These are phyloP conservation scores for Pluvianellus socialis DNA, from an alignment of 2,113 vertebrate species.

Conservation along the genomic window DNA sequence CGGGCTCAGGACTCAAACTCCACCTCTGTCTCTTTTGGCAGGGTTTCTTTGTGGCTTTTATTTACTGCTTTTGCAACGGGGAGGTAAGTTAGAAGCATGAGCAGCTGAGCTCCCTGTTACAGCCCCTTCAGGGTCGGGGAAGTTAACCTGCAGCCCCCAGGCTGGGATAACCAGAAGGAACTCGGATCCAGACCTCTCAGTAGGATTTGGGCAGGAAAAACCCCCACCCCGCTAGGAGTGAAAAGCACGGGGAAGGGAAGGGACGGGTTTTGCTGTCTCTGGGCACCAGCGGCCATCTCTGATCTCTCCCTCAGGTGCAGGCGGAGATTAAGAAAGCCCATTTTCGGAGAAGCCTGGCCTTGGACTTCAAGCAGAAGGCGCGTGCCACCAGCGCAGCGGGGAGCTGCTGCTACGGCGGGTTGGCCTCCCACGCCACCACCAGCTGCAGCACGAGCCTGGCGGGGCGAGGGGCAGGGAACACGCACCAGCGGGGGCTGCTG, in stretches of 20 bases:
- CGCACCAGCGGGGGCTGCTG: slow-evolving; percentile 68
- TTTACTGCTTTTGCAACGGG: slow-evolving; percentile 98
- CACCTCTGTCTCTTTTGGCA: slow-evolving; percentile 60
- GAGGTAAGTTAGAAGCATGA: slow-evolving; percentile 80
- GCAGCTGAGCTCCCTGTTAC: neutral
- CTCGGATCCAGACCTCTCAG: neutral
- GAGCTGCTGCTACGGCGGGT: slow-evolving; percentile 82
- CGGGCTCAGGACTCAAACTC: neutral
- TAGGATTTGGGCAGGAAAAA: neutral
- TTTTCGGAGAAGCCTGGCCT: slow-evolving; percentile 87
- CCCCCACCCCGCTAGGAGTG: neutral
- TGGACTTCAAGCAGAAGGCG: slow-evolving; percentile 91
- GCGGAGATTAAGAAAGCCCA: slow-evolving; percentile 95
- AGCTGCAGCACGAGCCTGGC: slow-evolving; percentile 77
- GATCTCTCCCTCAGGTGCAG: slow-evolving; percentile 82
- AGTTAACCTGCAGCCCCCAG: neutral
- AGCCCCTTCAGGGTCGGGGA: neutral
- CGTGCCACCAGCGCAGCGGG: slow-evolving; percentile 86
- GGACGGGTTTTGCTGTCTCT: neutral
- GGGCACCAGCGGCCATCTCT: neutral
- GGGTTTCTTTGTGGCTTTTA: slow-evolving; percentile 97
- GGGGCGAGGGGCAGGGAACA: slow-evolving; percentile 63
- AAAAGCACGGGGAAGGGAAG: neutral
- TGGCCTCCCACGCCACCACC: slow-evolving; percentile 87
- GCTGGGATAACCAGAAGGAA: neutral